A percentile compares a stretch with the other conserved stretches of the same genome.
phyloP scores from a whole-genome alignment of 2,113 vertebrate genomes.

The Rutilus rutilus region DNA sequence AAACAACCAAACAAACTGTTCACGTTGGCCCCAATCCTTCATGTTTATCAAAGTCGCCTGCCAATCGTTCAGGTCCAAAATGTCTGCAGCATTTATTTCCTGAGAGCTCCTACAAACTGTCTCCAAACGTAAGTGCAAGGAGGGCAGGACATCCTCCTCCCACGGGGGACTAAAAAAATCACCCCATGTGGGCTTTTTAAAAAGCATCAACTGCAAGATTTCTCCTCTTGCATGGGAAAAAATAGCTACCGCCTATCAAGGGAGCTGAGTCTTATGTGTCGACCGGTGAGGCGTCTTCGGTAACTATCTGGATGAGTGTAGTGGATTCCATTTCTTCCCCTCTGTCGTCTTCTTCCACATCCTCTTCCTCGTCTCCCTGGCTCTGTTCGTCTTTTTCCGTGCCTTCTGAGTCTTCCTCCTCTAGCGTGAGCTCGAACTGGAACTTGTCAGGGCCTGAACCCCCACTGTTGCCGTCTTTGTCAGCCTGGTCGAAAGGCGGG shows the following conservation, averaged over 20 bases:
- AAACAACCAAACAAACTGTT: constrained; percentile 60
- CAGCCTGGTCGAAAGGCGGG: constrained; percentile 89
- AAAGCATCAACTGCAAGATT: constrained; percentile 79
- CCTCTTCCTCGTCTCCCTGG: constrained; percentile 86
- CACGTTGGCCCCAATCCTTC: constrained; percentile 75
- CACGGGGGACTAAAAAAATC: constrained; percentile 69
- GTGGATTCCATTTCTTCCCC: constrained; percentile 73
- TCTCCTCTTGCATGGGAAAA: constrained; percentile 67
- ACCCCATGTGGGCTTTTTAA: constrained; percentile 74
- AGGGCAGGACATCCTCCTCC: constrained; percentile 72
- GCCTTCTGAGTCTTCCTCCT: constrained; percentile 93
- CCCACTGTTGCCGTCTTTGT: constrained; percentile 84
- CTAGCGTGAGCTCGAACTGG: constrained; percentile 95
- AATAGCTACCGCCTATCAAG: constrained; percentile 51
- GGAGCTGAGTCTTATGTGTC: constrained; percentile 85
- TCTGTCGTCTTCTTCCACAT: constrained; percentile 73
- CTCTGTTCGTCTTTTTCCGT: constrained; percentile 84
- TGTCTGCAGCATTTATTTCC: constrained; percentile 85
- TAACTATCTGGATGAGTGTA: constrained; percentile 82
- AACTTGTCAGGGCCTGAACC: constrained; percentile 88
- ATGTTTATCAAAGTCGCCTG: constrained; percentile 64
- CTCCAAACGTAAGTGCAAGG: constrained; percentile 89
- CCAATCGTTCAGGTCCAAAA: constrained; percentile 73
- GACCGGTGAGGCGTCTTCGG: constrained; percentile 87
- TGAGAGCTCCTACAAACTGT: constrained; percentile 84